phyloP scores from a whole-genome alignment of 2,113 vertebrate genomes.

The Entomyzon cyanotis region DNA sequence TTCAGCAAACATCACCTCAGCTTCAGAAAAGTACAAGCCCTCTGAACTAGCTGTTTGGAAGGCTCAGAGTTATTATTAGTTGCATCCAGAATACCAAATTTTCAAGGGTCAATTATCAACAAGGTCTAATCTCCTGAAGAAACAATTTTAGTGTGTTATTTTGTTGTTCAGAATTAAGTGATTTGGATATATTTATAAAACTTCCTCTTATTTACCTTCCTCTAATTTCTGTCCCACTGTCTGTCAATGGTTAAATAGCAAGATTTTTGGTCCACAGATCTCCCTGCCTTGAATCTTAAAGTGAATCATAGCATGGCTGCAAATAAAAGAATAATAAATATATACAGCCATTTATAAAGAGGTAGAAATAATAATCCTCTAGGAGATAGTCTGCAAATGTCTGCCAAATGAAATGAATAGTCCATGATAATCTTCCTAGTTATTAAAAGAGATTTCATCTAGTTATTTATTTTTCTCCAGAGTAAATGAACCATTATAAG shows the following conservation, averaged over 20 bases:
- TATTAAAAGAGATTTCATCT: constrained; percentile 55
- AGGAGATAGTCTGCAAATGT: not conserved
- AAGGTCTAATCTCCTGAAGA: not conserved
- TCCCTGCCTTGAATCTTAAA: not conserved
- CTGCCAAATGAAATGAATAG: not conserved
- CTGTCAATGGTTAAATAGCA: not conserved
- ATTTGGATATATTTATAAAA: not conserved
- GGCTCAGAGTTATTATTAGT: not conserved
- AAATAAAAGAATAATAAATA: not conserved
- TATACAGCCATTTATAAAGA: not conserved
- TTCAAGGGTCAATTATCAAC: not conserved
- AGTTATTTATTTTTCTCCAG: constrained; percentile 10
- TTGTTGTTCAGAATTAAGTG: not conserved
- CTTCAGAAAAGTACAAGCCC: not conserved
- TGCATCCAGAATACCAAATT: not conserved
- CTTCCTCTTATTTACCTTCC: not conserved
- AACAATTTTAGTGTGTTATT: not conserved
- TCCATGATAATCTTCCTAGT: not conserved
- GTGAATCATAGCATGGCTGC: not conserved
- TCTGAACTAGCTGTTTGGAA: not conserved
- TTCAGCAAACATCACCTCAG: not conserved
- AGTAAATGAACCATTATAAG: constrained; percentile 37
- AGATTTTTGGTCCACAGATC: not conserved
- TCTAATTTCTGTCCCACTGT: rapidly evolving
- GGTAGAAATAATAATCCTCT: not conserved